Percentiles rank a stretch among this genome's conserved stretches.
phyloP scores from a whole-genome alignment of 2,797 vertebrate genomes.

The Myiothlypis chrysogaster region DNA sequence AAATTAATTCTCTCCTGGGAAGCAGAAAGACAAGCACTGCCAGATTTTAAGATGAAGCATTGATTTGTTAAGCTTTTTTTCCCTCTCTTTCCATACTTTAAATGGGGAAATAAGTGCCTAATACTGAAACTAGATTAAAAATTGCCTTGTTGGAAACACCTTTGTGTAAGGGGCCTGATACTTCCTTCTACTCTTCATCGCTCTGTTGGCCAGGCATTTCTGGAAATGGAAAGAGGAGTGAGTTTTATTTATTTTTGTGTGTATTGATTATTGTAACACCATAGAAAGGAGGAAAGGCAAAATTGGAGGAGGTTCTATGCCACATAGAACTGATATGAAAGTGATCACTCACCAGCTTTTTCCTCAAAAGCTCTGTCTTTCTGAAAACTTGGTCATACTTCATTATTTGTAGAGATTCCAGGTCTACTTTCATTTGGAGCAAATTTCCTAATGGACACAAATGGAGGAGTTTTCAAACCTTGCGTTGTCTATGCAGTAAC shows the following conservation, averaged over 20 bases:
- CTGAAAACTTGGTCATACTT: neutral
- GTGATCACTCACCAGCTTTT: neutral
- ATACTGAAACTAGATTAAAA: slow-evolving; percentile 45
- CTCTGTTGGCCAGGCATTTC: neutral
- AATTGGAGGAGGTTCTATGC: neutral
- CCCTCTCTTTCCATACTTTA: slow-evolving; percentile 38
- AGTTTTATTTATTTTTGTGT: slow-evolving; percentile 12
- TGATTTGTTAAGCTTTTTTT: slow-evolving; percentile 13
- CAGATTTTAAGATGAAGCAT: slow-evolving; percentile 58
- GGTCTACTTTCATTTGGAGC: neutral
- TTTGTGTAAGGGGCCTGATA: neutral
- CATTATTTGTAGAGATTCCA: neutral
- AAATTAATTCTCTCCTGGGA: slow-evolving; percentile 71
- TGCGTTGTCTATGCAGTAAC: neutral
- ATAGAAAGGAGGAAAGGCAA: neutral
- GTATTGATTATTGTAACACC: neutral
- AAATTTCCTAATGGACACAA: neutral
- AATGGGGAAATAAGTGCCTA: slow-evolving; percentile 18
- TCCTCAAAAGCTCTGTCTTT: neutral
- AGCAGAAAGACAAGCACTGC: slow-evolving; percentile 43
- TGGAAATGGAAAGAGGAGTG: neutral
- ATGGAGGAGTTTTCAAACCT: neutral
- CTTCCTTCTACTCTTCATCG: fast-evolving
- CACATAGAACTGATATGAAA: fast-evolving
- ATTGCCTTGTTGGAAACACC: slow-evolving; percentile 14